These are phyloP conservation scores for Lepidocyrtoides sp. DNA, from an alignment of 2,888 invertebrate species.

Conservation along the genomic window DNA sequence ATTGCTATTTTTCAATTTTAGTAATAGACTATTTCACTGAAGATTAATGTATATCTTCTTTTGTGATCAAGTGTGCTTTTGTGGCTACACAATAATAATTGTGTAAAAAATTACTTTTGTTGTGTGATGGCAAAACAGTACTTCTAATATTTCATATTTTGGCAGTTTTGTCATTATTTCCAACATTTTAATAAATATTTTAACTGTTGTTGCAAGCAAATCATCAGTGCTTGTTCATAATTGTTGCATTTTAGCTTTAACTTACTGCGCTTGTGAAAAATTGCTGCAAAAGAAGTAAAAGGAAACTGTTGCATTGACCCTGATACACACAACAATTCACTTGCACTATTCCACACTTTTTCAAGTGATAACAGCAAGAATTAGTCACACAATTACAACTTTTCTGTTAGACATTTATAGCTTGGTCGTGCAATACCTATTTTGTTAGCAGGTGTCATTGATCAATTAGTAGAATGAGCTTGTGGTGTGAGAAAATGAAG, in stretches of 20 bases:
- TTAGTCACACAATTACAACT: conserved; percentile 28
- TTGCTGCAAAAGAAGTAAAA: conserved; percentile 29
- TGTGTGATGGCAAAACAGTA: too few relatives aligned
- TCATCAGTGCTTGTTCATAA: too few relatives aligned
- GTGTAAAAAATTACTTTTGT: too few relatives aligned
- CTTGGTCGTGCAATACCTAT: neutral
- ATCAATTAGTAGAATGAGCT: neutral
- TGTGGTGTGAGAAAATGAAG: conserved; percentile 26
- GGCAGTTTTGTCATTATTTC: neutral
- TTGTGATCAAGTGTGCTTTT: conserved; percentile 10
- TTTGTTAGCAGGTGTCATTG: neutral
- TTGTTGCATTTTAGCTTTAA: too few relatives aligned
- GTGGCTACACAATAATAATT: too few relatives aligned
- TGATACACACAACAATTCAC: neutral
- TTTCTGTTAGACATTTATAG: conserved; percentile 2
- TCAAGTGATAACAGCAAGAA: conserved; percentile 31
- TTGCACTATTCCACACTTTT: neutral
- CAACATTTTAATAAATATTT: neutral
- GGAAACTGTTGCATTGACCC: conserved; percentile 52
- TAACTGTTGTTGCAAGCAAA: neutral
- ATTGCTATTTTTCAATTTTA: conserved; percentile 12
- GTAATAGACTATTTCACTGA: conserved; percentile 12
- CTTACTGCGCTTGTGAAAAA: neutral
- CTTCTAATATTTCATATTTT: neutral
- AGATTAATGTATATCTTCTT: too few relatives aligned